phyloP scores from a whole-genome alignment of 2,797 vertebrate species.

The Ciconia nigra region DNA sequence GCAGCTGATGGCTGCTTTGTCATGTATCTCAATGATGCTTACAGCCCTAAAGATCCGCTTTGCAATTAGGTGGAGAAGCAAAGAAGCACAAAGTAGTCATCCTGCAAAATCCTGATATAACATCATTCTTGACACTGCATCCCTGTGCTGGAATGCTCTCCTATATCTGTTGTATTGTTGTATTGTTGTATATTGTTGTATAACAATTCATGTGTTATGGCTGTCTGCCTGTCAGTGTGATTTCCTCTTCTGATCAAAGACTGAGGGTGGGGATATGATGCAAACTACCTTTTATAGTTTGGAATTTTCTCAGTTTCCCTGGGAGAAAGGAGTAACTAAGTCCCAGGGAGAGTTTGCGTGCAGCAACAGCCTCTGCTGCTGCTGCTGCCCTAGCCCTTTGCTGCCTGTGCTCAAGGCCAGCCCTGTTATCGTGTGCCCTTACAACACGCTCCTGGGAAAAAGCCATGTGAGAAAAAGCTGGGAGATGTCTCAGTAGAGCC shows the following conservation, averaged over 20 bases:
- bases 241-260: not conserved
- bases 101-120: not conserved
- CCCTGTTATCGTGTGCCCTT: rapidly evolving
- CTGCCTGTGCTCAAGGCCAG: not conserved
- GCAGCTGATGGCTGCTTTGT: not conserved
- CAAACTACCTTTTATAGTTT: not conserved
- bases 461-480: not conserved
- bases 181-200: not conserved
- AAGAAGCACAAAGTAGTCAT: not conserved
- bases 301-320: not conserved
- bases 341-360: not conserved
- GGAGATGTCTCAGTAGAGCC: not conserved
- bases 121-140: not conserved
- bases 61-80: not conserved
- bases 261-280: not conserved
- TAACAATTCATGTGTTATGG: rapidly evolving
- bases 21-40: not conserved
- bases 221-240: not conserved
- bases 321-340: not conserved
- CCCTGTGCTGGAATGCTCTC: not conserved
- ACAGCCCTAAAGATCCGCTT: not conserved
- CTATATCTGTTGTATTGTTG: not conserved
- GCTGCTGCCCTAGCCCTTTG: not conserved
- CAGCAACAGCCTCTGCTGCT: not conserved
- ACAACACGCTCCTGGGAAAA: not conserved